Conservation (phyloP, 2,797 vertebrate genomes). For the Rhincodon typus region DNA sequence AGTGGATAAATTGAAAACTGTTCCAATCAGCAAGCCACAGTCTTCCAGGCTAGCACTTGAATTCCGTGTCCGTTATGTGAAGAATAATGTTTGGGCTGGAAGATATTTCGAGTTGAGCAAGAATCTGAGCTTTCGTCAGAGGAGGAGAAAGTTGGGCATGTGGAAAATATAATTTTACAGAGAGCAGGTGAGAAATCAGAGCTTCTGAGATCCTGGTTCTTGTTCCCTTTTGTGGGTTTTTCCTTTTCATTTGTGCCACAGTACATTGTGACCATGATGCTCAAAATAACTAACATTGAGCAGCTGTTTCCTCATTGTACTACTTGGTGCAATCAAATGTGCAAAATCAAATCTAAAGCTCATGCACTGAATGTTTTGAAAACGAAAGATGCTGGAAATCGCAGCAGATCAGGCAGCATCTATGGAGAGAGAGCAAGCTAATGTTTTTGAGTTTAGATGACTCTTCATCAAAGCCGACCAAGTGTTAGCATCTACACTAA, state of each 20-base stretch:
- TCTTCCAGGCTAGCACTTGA: background rate
- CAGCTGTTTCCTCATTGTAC: background rate
- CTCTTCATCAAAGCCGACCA: too few species aligned
- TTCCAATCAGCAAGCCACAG: background rate
- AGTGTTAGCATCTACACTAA: too few species aligned
- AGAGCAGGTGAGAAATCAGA: background rate
- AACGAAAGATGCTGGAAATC: too few species aligned
- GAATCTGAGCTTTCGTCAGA: background rate
- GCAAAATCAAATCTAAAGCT: too few species aligned
- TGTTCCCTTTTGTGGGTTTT: background rate
- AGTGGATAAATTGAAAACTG: too few species aligned
- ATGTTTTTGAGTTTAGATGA: too few species aligned
- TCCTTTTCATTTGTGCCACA: background rate
- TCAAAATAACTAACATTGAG: background rate
- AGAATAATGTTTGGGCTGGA: background rate
- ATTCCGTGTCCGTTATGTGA: background rate
- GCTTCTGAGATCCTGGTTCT: background rate
- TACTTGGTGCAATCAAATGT: too few species aligned
- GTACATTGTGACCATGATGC: background rate
- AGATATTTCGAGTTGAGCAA: background rate
- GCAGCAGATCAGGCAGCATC: too few species aligned
- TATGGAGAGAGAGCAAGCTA: too few species aligned
- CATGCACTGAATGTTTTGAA: background rate
- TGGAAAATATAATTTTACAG: background rate
- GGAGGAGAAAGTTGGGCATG: background rate